Conservation (phyloP, 1,140 invertebrate species). For the Lordiphosa stackelbergi region DNA sequence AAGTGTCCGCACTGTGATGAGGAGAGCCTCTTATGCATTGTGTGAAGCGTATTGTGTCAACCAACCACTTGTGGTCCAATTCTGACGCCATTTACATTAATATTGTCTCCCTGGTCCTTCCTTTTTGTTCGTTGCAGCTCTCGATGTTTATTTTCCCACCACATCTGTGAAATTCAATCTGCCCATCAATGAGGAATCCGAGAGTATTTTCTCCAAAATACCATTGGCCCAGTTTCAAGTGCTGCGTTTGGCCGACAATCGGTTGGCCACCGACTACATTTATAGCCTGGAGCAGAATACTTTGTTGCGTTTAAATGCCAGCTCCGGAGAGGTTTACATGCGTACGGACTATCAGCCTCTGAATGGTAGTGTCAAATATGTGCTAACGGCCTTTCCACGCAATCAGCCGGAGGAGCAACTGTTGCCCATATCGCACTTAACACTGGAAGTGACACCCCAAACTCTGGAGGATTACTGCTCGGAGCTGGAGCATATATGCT, state of each 20-base stretch:
- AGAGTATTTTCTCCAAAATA: constrained; percentile 74
- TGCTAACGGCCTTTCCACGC: constrained; percentile 55
- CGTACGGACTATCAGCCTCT: constrained; percentile 50
- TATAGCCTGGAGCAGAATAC: constrained; percentile 68
- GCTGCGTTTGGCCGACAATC: constrained; percentile 45
- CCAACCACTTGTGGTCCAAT: constrained; percentile 22
- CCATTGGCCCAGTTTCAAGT: constrained; percentile 73
- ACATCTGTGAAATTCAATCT: constrained; percentile 66
- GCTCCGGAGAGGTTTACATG: constrained; percentile 66
- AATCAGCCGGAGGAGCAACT: constrained; percentile 17
- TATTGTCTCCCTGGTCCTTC: constrained; percentile 10
- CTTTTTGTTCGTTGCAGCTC: constrained; percentile 38
- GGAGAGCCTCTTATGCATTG: no score
- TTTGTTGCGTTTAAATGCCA: constrained; percentile 53
- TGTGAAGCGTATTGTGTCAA: no score
- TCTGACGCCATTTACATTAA: constrained; percentile 34
- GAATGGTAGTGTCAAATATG: constrained; percentile 43
- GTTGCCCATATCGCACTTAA: constrained; percentile 53
- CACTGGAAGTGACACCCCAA: constrained; percentile 52
- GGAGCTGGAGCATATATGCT: constrained; percentile 68
- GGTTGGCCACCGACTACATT: constrained; percentile 53
- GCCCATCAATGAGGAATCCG: constrained; percentile 70
- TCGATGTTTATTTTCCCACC: constrained; percentile 72
- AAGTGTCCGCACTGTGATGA: no score
- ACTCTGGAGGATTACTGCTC: constrained; percentile 49